Base-by-base conservation (phyloP, 2,888 invertebrate species). In the Tyria jacobaeae region DNA sequence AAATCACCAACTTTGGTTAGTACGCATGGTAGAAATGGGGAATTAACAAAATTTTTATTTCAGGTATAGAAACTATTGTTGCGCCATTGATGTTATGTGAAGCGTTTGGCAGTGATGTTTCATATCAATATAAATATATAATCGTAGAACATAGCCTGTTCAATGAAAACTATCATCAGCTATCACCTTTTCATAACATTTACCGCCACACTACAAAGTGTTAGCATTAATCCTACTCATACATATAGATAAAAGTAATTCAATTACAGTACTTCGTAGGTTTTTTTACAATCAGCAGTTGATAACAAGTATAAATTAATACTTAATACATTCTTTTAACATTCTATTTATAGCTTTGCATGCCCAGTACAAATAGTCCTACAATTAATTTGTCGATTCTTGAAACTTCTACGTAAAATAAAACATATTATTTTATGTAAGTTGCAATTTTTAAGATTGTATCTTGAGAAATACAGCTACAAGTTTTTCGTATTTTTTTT, bases 241-340 rank as follows among this genome's bases (percentile, higher is more conserved):
- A 44, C 10, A 21, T 21, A 44, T 21, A 44, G 44, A 44, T 44
- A 44, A 44, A 44, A 44, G 12, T 21, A 21, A 44, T 21, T 12
- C 21, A 44, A 41, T 44, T 44, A 17, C 21, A 21, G 21, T 12
- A 21, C 44, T 21, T 44, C 44, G 21, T 21, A 21, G 5, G 44
- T 44, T 44, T 44, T n/a, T 44, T 21, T 21, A 44, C 21, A 44
- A n/a, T n/a, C n/a, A 44, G 44, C 44, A 44, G 10, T 12, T 12
- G 44, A 44, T 44, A 44, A 44, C 44, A 44, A 4, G 21, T 44
- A 44, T 21, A 44, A 44, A 44, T 44, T 44, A 44, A 12, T 44
- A 5, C 44, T 21, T 21, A 0, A 44, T 44, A 7, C 44, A 44
- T 17, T 44, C 17, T 44, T 44, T 21, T 10, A 21, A 44, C 41